phyloP scores from a whole-genome alignment of 2,888 invertebrate species.

The Pachymerium ferrugineum region DNA sequence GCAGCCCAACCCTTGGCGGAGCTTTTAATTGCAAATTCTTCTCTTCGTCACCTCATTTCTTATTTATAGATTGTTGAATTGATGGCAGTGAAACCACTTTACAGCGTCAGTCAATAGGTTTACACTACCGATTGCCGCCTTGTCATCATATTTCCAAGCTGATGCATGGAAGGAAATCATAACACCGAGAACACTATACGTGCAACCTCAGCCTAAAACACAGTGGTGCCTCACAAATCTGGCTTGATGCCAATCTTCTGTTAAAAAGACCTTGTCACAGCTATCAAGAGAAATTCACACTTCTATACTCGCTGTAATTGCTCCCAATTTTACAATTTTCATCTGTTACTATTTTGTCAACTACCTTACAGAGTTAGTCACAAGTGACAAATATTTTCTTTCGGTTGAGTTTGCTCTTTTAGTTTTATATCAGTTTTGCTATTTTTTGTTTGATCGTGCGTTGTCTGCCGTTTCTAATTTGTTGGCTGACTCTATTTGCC shows the following conservation, averaged over 20 bases:
- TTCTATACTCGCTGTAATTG: neutral
- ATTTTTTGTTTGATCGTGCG: too few species aligned
- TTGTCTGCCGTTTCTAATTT: too few species aligned
- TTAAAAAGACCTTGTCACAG: neutral
- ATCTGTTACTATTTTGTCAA: too few species aligned
- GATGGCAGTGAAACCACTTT: neutral
- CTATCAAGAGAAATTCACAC: slow-evolving; percentile 4
- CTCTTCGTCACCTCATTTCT: neutral
- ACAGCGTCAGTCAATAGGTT: neutral
- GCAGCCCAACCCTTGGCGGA: neutral
- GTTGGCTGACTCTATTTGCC: too few species aligned
- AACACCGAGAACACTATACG: neutral
- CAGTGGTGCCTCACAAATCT: neutral
- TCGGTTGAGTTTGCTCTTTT: too few species aligned
- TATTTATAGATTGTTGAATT: neutral
- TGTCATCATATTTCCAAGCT: neutral
- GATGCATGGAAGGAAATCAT: neutral
- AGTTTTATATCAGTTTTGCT: too few species aligned
- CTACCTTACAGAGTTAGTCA: too few species aligned
- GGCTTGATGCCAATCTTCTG: neutral
- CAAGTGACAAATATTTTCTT: neutral
- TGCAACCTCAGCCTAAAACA: slow-evolving; percentile 8
- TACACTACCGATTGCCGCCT: neutral
- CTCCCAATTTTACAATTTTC: neutral
- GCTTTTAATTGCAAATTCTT: neutral